Conservation (phyloP, 1,140 invertebrate genomes). For the Manduca sexta region DNA sequence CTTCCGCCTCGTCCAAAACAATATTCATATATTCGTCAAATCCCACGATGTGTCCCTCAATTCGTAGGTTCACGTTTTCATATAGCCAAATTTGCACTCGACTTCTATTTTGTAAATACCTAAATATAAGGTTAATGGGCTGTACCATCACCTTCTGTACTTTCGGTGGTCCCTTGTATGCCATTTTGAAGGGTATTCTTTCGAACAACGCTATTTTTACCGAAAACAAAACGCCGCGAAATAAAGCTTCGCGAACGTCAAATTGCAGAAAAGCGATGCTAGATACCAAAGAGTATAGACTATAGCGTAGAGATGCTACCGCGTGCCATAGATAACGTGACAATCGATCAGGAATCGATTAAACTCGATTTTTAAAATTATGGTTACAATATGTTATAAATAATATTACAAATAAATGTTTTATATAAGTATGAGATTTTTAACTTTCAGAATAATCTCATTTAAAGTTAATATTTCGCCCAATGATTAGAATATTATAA, state of each 20-base stretch:
- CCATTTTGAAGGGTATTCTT: conserved; percentile 81
- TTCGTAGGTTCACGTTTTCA: conserved; percentile 94
- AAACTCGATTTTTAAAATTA: no score
- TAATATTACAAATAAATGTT: no score
- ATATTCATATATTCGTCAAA: conserved; percentile 99
- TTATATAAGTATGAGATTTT: no score
- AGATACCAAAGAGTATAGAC: no score
- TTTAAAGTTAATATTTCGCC: no score
- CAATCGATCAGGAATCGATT: no score
- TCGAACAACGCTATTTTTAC: conserved; percentile 2
- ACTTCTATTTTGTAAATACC: conserved; percentile 94
- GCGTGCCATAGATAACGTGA: no score
- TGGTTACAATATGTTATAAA: no score
- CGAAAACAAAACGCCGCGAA: conserved; percentile 35
- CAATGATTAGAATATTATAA: no score
- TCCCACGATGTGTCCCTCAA: conserved; percentile 98
- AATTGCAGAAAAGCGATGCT: conserved; percentile 3
- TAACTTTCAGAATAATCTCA: no score
- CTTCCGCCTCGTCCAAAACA: conserved; percentile 97
- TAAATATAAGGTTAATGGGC: conserved; percentile 96
- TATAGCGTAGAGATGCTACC: no score
- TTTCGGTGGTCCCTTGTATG: conserved; percentile 94
- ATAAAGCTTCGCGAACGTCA: conserved; percentile 10
- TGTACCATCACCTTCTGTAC: conserved; percentile 99
- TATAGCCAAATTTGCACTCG: conserved; percentile 99